phyloP scores from a whole-genome alignment of 1,140 invertebrate species.

The Harpegnathos saltator region DNA sequence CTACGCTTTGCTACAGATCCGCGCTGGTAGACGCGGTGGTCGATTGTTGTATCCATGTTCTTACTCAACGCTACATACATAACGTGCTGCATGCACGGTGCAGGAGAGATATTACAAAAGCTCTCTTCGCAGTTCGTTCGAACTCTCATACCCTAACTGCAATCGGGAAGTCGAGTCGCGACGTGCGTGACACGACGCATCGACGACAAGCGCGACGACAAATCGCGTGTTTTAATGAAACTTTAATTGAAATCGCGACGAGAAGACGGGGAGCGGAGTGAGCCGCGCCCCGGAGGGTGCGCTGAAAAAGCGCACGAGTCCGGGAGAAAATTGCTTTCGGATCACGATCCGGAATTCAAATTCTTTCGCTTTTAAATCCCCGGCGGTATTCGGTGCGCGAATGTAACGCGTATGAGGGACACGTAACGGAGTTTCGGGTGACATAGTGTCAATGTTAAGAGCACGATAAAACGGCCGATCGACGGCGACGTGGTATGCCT shows the following conservation, averaged over 20 bases:
- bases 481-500: not conserved
- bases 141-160: not conserved
- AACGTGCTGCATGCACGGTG: not conserved
- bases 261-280: no score
- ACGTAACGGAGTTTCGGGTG: slow-evolving; percentile 45
- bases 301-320: not conserved
- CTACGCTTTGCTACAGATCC: slow-evolving; percentile 47
- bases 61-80: slow-evolving; percentile 39
- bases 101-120: slow-evolving; percentile 39
- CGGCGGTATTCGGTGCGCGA: slow-evolving; percentile 28
- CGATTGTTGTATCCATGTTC: slow-evolving; percentile 45
- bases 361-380: no score
- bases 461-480: slow-evolving; percentile 17
- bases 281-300: no score
- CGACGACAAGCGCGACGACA: not conserved
- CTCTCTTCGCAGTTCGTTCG: not conserved
- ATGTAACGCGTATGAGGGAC: slow-evolving; percentile 6
- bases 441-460: slow-evolving; percentile 48
- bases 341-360: slow-evolving; percentile 25
- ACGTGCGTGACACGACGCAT: not conserved
- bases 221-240: not conserved
- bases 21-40: slow-evolving; percentile 21
- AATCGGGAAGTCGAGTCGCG: not conserved
- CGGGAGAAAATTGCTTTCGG: not conserved
- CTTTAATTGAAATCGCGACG: not conserved